A percentile compares a stretch with the other conserved stretches of the same genome.
These are phyloP conservation scores for Altica lythri DNA, from an alignment of 2,888 invertebrate species.

Conservation along the genomic window DNA sequence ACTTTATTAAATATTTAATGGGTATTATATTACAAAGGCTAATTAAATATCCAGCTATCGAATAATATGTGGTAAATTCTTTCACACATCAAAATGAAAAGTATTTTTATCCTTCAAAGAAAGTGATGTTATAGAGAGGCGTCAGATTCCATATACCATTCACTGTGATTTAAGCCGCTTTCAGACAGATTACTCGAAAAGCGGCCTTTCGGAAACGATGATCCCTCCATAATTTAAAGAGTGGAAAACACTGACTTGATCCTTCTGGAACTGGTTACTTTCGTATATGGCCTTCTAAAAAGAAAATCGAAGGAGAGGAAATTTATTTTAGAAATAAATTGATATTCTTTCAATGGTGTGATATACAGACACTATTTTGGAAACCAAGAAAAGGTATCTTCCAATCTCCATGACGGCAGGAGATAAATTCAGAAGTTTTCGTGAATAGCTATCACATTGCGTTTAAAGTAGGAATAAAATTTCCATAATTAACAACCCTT, in stretches of 20 bases:
- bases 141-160: slow-evolving; percentile 41
- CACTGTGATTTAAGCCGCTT: slow-evolving; percentile 51
- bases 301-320: slow-evolving; percentile 2
- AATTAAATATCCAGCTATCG: too few species aligned
- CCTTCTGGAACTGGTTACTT: slow-evolving; percentile 24
- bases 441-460: too few species aligned
- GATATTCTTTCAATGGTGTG: not conserved
- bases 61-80: slow-evolving; percentile 8
- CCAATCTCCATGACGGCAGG: too few species aligned
- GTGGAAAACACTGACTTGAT: slow-evolving; percentile 39
- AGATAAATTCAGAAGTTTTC: too few species aligned
- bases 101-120: slow-evolving; percentile 39
- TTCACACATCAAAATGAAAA: slow-evolving; percentile 38
- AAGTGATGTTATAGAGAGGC: slow-evolving; percentile 40
- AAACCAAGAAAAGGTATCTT: too few species aligned
- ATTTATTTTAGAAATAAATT: slow-evolving; percentile 9
- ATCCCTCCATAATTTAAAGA: slow-evolving; percentile 45
- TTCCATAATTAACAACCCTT: too few species aligned
- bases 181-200: slow-evolving; percentile 48
- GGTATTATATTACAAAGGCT: too few species aligned
- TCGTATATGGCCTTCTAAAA: slow-evolving; percentile 3
- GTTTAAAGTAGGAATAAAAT: too few species aligned
- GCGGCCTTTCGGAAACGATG: slow-evolving; percentile 42
- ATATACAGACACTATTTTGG: too few species aligned
- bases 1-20: too few species aligned